Evolutionary conservation across 2,888 invertebrate genomes (phyloP).

Genomic region (Rhagonycha fulva): DNA sequence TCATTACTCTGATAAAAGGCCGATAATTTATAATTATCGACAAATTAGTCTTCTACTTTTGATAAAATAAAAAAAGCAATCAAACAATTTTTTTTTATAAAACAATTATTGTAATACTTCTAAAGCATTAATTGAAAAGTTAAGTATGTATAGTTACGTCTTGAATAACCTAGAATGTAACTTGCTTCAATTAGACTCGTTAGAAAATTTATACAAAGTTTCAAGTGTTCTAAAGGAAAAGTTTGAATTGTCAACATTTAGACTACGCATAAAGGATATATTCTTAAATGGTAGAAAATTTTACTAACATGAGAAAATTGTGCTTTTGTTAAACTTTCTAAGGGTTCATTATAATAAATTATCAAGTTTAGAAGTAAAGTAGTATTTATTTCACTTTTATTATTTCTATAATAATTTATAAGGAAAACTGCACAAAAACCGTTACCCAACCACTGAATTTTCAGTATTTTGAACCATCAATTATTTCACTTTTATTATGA

Average conservation of each 20-base stretch:
- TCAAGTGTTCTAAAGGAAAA: background rate
- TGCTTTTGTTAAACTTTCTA: background rate
- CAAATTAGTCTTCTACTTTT: background rate
- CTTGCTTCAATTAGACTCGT: background rate
- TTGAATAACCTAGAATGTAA: background rate
- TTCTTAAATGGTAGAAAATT: background rate
- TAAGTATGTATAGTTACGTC: background rate
- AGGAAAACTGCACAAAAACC: background rate
- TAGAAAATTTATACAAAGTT: background rate
- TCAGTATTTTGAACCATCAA: background rate
- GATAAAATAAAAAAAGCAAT: background rate
- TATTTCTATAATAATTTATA: background rate
- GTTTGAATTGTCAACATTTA: slow-evolving; percentile 2
- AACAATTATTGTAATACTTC: background rate
- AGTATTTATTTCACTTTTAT: background rate
- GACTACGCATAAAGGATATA: background rate
- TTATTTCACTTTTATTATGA: background rate
- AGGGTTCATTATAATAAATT: background rate
- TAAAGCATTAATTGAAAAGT: background rate
- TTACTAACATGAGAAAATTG: background rate
- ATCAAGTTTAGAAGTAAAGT: background rate
- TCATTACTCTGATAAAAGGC: background rate
- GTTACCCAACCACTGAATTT: background rate
- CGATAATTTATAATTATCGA: background rate
- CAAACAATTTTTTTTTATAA: background rate